A percentile compares a stretch with the other conserved stretches of the same genome.
These are phyloP conservation scores for Catharus ustulatus DNA, from an alignment of 2,797 vertebrate species.

Conservation along the genomic window DNA sequence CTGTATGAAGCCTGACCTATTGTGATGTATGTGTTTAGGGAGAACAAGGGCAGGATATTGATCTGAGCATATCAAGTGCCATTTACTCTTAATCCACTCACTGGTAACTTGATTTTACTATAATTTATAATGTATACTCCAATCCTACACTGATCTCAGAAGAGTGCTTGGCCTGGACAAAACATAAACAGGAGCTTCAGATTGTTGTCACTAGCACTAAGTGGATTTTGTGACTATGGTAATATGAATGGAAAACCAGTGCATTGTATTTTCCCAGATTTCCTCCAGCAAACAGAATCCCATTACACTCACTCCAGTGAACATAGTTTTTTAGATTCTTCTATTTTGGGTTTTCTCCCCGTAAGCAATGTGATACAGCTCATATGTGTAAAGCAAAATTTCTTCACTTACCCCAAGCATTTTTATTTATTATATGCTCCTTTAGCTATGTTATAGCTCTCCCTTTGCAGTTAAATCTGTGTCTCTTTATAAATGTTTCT, in stretches of 20 bases:
- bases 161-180: not conserved
- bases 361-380: not conserved
- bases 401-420: not conserved
- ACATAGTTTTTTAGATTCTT: not conserved
- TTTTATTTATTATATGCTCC: not conserved
- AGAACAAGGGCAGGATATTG: not conserved
- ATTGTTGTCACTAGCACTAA: not conserved
- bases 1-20: not conserved
- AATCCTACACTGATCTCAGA: not conserved
- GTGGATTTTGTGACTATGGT: not conserved
- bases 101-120: not conserved
- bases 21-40: not conserved
- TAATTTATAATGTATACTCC: not conserved
- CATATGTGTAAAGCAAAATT: not conserved
- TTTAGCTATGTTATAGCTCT: constrained; percentile 11
- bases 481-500: constrained; percentile 46
- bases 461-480: constrained; percentile 33
- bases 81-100: not conserved
- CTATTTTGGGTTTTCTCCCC: not conserved
- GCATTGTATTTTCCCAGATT: not conserved
- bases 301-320: not conserved
- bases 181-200: not conserved
- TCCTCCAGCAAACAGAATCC: not conserved
- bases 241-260: not conserved
- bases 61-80: not conserved